Conservation (phyloP, 2,888 invertebrate genomes). For the Stenotaenia linearis region DNA sequence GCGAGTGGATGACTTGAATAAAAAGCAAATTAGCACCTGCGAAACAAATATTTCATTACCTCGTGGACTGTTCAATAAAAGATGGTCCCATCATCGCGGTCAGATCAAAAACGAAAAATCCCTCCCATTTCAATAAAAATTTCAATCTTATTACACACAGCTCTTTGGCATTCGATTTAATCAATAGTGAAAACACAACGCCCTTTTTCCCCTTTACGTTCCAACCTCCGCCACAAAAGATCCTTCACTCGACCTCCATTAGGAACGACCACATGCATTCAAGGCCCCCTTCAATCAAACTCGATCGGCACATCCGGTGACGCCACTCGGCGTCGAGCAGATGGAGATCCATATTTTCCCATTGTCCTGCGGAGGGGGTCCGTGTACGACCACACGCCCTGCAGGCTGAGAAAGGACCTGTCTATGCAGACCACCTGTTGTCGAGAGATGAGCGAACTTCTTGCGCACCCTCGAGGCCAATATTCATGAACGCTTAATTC, state of each 20-base stretch:
- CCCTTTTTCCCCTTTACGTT: constrained; percentile 4
- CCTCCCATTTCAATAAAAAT: constrained; percentile 20
- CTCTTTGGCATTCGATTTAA: constrained; percentile 11
- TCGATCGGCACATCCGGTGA: constrained; percentile 16
- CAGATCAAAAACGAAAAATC: not conserved
- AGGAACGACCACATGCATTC: not conserved
- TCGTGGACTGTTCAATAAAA: not conserved
- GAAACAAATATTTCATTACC: not conserved
- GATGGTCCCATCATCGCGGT: not conserved
- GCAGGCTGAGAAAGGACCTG: not conserved
- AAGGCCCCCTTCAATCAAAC: constrained; percentile 21
- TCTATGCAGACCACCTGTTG: not conserved
- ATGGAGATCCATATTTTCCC: not conserved
- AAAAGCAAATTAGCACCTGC: not conserved
- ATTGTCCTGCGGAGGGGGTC: not conserved
- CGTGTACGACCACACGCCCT: not conserved
- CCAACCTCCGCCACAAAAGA: not conserved
- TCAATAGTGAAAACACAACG: constrained; percentile 1
- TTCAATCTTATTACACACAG: not conserved
- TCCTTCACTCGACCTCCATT: constrained; percentile 17
- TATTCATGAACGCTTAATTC: not conserved
- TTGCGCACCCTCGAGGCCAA: not conserved
- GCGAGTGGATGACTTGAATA: not conserved
- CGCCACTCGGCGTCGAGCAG: not conserved
- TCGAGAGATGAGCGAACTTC: not conserved